phyloP scores from a whole-genome alignment of 1,140 invertebrate species.

The Galleria mellonella region DNA sequence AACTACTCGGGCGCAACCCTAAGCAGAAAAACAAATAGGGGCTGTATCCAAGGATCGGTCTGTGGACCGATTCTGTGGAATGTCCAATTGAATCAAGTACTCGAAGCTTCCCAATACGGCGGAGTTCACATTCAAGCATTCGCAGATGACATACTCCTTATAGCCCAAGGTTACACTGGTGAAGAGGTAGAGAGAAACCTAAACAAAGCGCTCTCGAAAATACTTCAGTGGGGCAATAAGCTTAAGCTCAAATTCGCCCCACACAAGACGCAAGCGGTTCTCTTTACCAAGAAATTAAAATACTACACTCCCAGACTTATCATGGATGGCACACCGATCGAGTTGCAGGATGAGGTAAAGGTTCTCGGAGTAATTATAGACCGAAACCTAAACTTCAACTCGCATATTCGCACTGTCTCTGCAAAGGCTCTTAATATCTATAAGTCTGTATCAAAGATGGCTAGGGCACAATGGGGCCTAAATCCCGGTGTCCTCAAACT shows the following conservation, averaged over 20 bases:
- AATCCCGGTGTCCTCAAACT: slow-evolving; percentile 9
- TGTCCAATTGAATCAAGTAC: neutral
- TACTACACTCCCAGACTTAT: neutral
- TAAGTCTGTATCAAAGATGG: neutral
- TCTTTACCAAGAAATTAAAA: neutral
- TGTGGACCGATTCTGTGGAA: slow-evolving; percentile 1
- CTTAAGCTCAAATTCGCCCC: slow-evolving; percentile 1
- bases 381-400: slow-evolving; percentile 10
- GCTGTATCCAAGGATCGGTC: slow-evolving; percentile 3
- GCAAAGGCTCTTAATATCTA: neutral
- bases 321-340: slow-evolving; percentile 6
- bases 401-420: neutral
- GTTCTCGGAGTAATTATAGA: slow-evolving; percentile 8
- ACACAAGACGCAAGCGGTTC: neutral
- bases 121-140: neutral
- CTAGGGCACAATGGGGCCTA: neutral
- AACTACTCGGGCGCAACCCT: neutral
- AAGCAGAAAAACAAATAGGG: neutral
- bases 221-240: neutral
- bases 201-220: neutral
- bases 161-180: neutral
- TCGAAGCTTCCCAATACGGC: neutral
- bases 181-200: neutral
- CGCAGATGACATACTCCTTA: slow-evolving; percentile 2
- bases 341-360: neutral